Conservation (phyloP, 2,888 invertebrate genomes). For the Acronicta leporina region DNA sequence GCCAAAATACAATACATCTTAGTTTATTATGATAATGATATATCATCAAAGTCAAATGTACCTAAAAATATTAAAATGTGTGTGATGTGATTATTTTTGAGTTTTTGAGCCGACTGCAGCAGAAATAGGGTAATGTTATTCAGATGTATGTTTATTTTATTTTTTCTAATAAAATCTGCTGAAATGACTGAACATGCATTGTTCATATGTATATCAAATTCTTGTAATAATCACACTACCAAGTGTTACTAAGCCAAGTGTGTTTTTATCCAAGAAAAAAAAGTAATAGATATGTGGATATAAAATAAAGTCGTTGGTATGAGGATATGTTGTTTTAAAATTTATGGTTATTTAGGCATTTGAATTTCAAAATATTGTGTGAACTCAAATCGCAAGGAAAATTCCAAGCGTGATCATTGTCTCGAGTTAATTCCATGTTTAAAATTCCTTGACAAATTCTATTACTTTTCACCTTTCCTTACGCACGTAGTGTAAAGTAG, state of each 20-base stretch:
- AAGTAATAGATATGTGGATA: too few relatives aligned
- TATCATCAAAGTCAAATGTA: too few relatives aligned
- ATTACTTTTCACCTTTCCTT: constrained; percentile 4
- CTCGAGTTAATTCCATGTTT: constrained; percentile 29
- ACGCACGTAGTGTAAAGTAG: constrained; percentile 20
- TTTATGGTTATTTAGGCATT: not conserved
- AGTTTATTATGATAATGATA: not conserved
- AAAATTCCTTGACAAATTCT: constrained; percentile 45
- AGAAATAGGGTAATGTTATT: too few relatives aligned
- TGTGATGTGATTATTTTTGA: not conserved
- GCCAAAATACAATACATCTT: constrained; percentile 3
- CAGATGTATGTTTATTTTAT: too few relatives aligned
- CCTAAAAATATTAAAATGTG: not conserved
- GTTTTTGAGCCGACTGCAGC: too few relatives aligned
- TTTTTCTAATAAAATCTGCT: too few relatives aligned
- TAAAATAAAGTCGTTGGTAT: not conserved
- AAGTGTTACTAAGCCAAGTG: not conserved
- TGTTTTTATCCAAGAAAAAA: not conserved
- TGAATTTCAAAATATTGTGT: constrained; percentile 1
- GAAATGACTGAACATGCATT: too few relatives aligned
- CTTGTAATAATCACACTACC: not conserved
- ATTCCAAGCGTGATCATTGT: constrained; percentile 28
- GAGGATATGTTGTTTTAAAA: not conserved
- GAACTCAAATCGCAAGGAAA: constrained; percentile 6
- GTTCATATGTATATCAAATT: too few relatives aligned